These are phyloP conservation scores for Furcifer pardalis DNA, from an alignment of 2,797 vertebrate genomes.

Conservation along the genomic window DNA sequence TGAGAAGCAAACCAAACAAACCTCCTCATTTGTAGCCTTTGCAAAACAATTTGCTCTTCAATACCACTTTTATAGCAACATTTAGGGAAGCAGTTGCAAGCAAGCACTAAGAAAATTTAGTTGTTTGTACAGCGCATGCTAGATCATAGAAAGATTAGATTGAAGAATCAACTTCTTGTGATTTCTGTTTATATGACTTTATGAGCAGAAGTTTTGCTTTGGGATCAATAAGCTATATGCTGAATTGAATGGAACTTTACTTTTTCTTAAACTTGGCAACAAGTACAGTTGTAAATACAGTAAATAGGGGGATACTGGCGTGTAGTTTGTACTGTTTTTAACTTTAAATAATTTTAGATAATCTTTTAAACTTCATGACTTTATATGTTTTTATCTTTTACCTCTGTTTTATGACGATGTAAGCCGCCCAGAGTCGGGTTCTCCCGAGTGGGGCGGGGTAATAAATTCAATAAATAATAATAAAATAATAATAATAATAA, in stretches of 20 bases:
- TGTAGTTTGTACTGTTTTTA: too few species aligned
- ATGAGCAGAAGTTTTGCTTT: not conserved
- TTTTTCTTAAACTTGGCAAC: not conserved
- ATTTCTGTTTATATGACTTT: not conserved
- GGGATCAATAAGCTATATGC: not conserved
- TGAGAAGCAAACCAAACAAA: not conserved
- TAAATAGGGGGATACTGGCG: too few species aligned
- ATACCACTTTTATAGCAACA: not conserved
- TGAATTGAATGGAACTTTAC: not conserved
- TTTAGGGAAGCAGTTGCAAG: too few species aligned
- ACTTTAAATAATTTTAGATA: too few species aligned
- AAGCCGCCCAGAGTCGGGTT: too few species aligned
- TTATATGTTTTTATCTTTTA: too few species aligned
- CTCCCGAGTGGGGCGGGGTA: too few species aligned
- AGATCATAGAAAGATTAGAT: not conserved
- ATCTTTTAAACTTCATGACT: too few species aligned
- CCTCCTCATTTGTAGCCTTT: not conserved
- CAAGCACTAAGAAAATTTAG: not conserved
- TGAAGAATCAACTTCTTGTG: not conserved
- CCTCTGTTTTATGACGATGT: too few species aligned
- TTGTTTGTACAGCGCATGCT: not conserved
- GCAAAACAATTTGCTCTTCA: not conserved
- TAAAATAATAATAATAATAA: too few species aligned
- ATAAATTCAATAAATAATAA: too few species aligned
- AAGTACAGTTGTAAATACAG: not conserved